A percentile compares a stretch with the other conserved stretches of the same genome.
These are phyloP conservation scores for Phymorhynchus buccinoides DNA, from an alignment of 1,140 invertebrate genomes.

Conservation along the genomic window DNA sequence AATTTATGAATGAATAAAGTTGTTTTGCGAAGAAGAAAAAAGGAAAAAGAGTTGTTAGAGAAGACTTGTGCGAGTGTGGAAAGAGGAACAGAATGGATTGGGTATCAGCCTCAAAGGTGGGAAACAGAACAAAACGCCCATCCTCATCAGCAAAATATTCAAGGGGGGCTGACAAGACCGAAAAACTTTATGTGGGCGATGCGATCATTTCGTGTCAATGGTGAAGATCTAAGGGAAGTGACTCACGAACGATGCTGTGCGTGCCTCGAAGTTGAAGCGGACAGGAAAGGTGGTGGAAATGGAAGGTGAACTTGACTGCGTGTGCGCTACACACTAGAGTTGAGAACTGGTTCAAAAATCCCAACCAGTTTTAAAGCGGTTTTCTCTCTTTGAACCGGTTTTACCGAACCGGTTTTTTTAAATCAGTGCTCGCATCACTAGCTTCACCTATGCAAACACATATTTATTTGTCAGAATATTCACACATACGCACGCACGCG, in stretches of 20 bases:
- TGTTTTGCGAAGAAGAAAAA: too few species aligned
- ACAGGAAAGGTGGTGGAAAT: slow-evolving; percentile 97
- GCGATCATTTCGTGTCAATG: slow-evolving; percentile 98
- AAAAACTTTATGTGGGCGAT: slow-evolving; percentile 98
- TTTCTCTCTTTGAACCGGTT: too few species aligned
- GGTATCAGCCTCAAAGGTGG: slow-evolving; percentile 99
- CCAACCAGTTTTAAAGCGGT: too few species aligned
- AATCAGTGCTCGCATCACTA: too few species aligned
- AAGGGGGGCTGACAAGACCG: slow-evolving; percentile 90
- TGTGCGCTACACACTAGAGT: too few species aligned
- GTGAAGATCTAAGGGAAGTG: slow-evolving; percentile 94
- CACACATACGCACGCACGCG: not conserved
- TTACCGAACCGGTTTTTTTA: too few species aligned
- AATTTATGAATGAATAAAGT: too few species aligned
- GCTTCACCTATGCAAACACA: too few species aligned
- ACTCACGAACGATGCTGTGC: slow-evolving; percentile 99
- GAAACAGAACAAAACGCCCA: slow-evolving; percentile 98
- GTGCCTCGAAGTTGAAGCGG: slow-evolving; percentile 94
- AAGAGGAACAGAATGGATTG: slow-evolving; percentile 96
- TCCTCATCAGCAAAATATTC: slow-evolving; percentile 83
- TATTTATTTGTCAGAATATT: too few species aligned
- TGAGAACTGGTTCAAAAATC: too few species aligned
- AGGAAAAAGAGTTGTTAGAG: too few species aligned
- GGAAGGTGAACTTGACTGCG: slow-evolving; percentile 82
- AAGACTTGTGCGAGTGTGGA: slow-evolving; percentile 83